phyloP scores from a whole-genome alignment of 2,888 invertebrate genomes.

The Acleris laterana region DNA sequence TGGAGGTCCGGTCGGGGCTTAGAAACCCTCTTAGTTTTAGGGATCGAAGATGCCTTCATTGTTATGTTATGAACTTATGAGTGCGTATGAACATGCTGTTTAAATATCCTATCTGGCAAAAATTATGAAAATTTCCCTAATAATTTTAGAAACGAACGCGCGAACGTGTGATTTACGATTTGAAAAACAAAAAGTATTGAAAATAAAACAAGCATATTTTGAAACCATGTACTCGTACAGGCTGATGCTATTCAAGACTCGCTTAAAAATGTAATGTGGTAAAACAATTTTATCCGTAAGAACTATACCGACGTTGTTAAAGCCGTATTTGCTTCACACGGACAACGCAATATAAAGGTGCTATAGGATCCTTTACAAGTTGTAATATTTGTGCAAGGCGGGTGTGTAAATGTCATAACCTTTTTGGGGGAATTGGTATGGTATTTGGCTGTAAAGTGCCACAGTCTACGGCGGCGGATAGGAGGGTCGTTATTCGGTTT shows the following conservation, averaged over 20 bases:
- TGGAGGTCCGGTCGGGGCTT: conserved; percentile 62
- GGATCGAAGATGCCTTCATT: conserved; percentile 46
- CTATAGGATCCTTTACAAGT: conserved; percentile 30
- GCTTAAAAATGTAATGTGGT: conserved; percentile 8
- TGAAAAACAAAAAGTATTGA: too few species aligned
- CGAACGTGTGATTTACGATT: too few species aligned
- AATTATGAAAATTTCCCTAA: neutral
- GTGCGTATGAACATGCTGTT: conserved; percentile 35
- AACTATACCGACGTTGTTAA: conserved; percentile 5
- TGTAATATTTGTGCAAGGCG: conserved; percentile 40
- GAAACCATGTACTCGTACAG: too few species aligned
- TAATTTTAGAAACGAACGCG: too few species aligned
- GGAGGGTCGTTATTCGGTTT: conserved; percentile 19
- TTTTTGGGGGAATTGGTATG: conserved; percentile 42
- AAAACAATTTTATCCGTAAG: conserved; percentile 25
- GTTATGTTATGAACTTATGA: conserved; percentile 17
- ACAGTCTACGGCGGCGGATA: conserved; percentile 32
- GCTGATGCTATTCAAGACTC: too few species aligned
- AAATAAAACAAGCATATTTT: too few species aligned
- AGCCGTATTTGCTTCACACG: conserved; percentile 20
- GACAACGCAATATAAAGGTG: conserved; percentile 31
- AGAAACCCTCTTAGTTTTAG: conserved; percentile 52
- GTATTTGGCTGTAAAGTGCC: conserved; percentile 52
- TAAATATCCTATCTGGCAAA: neutral
- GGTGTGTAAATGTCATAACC: conserved; percentile 43